phyloP scores from a whole-genome alignment of 2,797 vertebrate species.

The Urophycis tenuis region DNA sequence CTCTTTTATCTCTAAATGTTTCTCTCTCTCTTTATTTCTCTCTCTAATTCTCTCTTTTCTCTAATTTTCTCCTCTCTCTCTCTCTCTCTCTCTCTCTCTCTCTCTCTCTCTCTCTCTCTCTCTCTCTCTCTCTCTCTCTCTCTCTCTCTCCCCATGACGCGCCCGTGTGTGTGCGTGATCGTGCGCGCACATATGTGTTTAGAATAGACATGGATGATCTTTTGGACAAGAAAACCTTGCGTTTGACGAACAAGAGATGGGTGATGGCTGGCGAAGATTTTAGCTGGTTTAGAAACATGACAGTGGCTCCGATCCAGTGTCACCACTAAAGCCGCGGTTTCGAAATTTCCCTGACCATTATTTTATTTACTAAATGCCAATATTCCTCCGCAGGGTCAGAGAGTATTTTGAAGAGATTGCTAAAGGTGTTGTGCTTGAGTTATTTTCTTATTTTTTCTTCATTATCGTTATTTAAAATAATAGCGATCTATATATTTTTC shows the following conservation, averaged over 20 bases:
- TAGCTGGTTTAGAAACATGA: constrained; percentile 36
- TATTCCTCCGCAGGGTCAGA: constrained; percentile 79
- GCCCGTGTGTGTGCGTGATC: too few relatives aligned
- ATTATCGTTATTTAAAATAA: neutral
- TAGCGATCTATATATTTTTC: neutral
- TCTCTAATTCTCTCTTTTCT: too few relatives aligned
- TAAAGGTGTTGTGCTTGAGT: constrained; percentile 29
- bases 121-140: neutral
- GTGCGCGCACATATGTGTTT: neutral
- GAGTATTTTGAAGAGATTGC: constrained; percentile 71
- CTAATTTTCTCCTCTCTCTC: too few relatives aligned
- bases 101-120: too few relatives aligned
- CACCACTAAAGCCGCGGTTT: constrained; percentile 58
- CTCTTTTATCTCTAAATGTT: too few relatives aligned
- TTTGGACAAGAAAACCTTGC: neutral
- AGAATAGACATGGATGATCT: neutral
- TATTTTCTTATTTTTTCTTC: constrained; percentile 10
- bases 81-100: too few relatives aligned
- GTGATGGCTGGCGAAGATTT: constrained; percentile 33
- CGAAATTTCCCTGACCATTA: constrained; percentile 54
- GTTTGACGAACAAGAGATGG: constrained; percentile 2
- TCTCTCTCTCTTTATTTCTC: neutral
- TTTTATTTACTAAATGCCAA: constrained; percentile 78
- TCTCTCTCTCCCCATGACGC: neutral
- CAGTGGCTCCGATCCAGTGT: constrained; percentile 18